A percentile compares a stretch with the other conserved stretches of the same genome.
Evolutionary conservation across 2,797 vertebrate species (phyloP).

Genomic region (Otus scops): DNA sequence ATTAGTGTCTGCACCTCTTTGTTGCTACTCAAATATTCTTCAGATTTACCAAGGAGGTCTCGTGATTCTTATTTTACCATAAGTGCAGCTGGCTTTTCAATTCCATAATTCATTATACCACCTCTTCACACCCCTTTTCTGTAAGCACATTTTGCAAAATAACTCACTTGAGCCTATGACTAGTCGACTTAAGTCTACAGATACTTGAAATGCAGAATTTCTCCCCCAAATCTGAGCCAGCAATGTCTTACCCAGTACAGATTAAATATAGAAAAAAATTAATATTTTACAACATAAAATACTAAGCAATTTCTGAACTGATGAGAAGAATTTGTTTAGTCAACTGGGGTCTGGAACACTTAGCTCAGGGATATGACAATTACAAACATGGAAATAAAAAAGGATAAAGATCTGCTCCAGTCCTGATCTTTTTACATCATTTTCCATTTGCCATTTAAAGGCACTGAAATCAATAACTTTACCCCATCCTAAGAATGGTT

Average conservation of each 20-base stretch:
- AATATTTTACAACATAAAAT: conserved; percentile 24
- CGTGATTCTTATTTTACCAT: neutral
- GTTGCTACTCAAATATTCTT: neutral
- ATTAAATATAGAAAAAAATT: neutral
- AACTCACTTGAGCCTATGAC: neutral
- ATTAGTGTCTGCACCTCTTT: neutral
- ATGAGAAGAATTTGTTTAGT: conserved; percentile 25
- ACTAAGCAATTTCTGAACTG: conserved; percentile 5
- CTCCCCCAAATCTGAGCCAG: neutral
- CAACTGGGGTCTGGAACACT: neutral
- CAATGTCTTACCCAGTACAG: neutral
- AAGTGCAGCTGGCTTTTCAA: neutral
- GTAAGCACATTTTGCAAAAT: neutral
- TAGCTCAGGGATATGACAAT: neutral
- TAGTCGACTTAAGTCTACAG: neutral
- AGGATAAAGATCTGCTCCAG: neutral
- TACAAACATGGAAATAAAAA: neutral
- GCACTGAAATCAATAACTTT: neutral
- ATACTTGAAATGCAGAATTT: neutral
- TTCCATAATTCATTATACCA: neutral
- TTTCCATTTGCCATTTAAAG: neutral
- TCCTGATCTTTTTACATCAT: neutral
- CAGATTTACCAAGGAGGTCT: neutral
- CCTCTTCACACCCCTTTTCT: neutral
- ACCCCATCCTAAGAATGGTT: neutral